These are phyloP conservation scores for Lates japonicus DNA, from an alignment of 2,797 vertebrate species.

Conservation along the genomic window DNA sequence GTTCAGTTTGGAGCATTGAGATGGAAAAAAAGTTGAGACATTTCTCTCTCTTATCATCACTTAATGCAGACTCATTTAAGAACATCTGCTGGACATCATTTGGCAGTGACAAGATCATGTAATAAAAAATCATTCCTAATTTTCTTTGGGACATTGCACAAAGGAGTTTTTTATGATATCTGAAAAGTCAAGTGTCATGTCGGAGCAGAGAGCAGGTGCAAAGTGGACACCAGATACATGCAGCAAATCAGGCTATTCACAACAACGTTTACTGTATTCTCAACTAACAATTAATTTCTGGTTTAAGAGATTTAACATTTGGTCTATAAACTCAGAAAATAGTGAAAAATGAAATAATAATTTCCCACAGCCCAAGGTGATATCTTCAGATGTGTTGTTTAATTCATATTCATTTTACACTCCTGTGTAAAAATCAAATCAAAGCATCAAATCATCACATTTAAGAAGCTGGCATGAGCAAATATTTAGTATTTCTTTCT, in stretches of 20 bases:
- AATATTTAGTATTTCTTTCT: background rate
- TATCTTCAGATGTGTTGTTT: background rate
- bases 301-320: background rate
- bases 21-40: background rate
- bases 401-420: background rate
- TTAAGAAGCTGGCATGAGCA: no score
- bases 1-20: conserved; percentile 69
- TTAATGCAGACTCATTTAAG: conserved; percentile 10
- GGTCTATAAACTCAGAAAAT: background rate
- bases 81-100: conserved; percentile 22
- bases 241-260: background rate
- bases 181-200: background rate
- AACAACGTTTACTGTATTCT: background rate
- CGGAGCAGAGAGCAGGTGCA: background rate
- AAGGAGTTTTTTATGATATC: background rate
- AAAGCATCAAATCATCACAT: no score
- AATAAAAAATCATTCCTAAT: conserved; percentile 12
- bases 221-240: background rate
- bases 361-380: background rate
- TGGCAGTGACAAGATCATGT: conserved; percentile 15
- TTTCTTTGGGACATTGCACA: conserved; percentile 11
- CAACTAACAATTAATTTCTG: background rate
- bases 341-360: background rate
- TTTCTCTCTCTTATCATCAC: conserved; percentile 9
- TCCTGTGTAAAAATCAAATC: no score